Conservation (phyloP, 2,888 invertebrate species). For the Malacosoma neustria region DNA sequence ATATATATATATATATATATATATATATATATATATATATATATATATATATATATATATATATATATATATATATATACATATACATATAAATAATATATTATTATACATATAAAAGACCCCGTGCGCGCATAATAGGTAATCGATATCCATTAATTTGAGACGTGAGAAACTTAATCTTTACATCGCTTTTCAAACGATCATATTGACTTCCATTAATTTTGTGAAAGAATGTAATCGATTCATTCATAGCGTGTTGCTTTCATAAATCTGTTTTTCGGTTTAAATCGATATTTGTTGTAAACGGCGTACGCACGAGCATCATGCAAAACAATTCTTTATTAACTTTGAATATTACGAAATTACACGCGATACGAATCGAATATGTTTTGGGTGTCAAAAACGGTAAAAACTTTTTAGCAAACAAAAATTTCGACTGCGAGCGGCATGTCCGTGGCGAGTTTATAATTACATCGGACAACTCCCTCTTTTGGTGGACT, state of each 20-base stretch:
- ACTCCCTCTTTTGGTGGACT: slow-evolving; percentile 51
- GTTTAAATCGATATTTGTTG: slow-evolving; percentile 25
- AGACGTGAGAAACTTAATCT: slow-evolving; percentile 13
- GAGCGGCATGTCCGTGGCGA: slow-evolving; percentile 39
- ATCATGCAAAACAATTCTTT: slow-evolving; percentile 9
- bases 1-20: too few species aligned
- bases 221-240: slow-evolving; percentile 2
- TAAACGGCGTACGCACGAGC: slow-evolving; percentile 16
- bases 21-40: too few species aligned
- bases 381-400: slow-evolving; percentile 55
- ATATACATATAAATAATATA: slow-evolving; percentile 23
- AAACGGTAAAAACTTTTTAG: slow-evolving; percentile 51
- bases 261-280: slow-evolving; percentile 11
- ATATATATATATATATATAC: too few species aligned
- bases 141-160: slow-evolving; percentile 14
- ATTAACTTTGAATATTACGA: slow-evolving; percentile 49
- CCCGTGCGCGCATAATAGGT: slow-evolving; percentile 7
- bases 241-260: slow-evolving; percentile 7
- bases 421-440: slow-evolving; percentile 48
- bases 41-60: too few species aligned
- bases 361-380: slow-evolving; percentile 55
- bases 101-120: slow-evolving; percentile 21
- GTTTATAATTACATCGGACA: slow-evolving; percentile 50
- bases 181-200: slow-evolving; percentile 10
- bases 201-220: not conserved